Conservation (phyloP, 2,888 invertebrate species). For the Pyrrhosoma nymphula region DNA sequence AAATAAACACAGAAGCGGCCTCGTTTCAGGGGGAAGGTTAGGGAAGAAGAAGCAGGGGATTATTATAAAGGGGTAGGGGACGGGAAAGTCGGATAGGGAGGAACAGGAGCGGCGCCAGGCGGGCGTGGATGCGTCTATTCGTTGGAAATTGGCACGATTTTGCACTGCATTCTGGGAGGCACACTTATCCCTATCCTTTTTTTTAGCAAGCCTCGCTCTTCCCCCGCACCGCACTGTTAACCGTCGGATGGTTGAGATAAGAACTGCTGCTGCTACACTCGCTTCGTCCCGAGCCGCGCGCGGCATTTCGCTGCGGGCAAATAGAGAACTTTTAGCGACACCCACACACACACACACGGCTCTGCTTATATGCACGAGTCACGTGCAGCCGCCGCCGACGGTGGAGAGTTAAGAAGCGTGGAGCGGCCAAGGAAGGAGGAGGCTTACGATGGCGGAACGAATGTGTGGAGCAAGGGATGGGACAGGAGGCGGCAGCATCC, state of each 20-base stretch:
- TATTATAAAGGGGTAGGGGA: too few species aligned
- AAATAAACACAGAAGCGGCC: neutral
- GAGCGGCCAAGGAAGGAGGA: neutral
- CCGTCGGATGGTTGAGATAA: slow-evolving; percentile 7
- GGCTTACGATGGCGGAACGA: too few species aligned
- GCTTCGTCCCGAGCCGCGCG: neutral
- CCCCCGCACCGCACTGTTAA: neutral
- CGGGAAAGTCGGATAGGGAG: neutral
- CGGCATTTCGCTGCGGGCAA: neutral
- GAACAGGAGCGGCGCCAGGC: slow-evolving; percentile 9
- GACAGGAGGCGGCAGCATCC: neutral
- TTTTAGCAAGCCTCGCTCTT: neutral
- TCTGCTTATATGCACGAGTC: neutral
- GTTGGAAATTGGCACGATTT: slow-evolving; percentile 47
- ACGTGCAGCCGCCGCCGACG: slow-evolving; percentile 18
- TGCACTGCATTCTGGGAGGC: slow-evolving; percentile 24
- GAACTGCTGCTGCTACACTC: neutral
- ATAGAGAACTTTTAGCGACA: neutral
- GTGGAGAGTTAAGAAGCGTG: neutral
- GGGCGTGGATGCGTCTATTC: neutral
- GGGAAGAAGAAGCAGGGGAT: neutral
- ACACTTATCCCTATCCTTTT: neutral
- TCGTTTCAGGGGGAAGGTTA: neutral
- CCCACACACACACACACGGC: neutral
- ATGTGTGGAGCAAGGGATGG: neutral